Conservation (phyloP, 2,888 invertebrate genomes). For the Agrotis exclamationis region DNA sequence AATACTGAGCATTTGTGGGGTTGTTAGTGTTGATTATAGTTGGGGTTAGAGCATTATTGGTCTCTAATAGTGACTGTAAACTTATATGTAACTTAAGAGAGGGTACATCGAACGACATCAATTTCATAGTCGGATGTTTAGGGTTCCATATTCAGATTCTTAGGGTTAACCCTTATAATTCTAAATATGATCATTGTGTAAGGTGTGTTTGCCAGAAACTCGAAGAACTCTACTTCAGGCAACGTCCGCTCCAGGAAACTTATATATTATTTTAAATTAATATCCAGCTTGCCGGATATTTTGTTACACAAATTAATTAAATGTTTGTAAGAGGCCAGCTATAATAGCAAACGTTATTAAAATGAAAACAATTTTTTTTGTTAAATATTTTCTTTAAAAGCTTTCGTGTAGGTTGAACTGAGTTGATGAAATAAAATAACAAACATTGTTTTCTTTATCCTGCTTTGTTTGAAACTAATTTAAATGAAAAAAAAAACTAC, state of each 20-base stretch:
- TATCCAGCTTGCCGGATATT: not conserved
- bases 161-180: too few relatives aligned
- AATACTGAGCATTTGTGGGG: not conserved
- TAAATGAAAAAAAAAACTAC: not conserved
- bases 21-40: not conserved
- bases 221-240: not conserved
- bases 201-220: too few relatives aligned
- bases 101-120: too few relatives aligned
- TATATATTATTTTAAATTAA: not conserved
- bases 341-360: not conserved
- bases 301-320: conserved; percentile 1
- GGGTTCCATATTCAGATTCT: too few relatives aligned
- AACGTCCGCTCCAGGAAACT: not conserved
- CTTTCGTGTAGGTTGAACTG: conserved; percentile 12
- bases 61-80: too few relatives aligned
- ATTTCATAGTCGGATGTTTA: too few relatives aligned
- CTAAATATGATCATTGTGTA: too few relatives aligned
- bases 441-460: conserved; percentile 2
- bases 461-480: not conserved
- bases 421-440: not conserved
- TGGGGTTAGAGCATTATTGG: too few relatives aligned
- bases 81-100: too few relatives aligned
- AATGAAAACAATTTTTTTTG: not conserved
- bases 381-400: conserved; percentile 8
- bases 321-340: not conserved